Conservation (phyloP, 2,113 vertebrate species). For the Zosterops hypoxanthus region DNA sequence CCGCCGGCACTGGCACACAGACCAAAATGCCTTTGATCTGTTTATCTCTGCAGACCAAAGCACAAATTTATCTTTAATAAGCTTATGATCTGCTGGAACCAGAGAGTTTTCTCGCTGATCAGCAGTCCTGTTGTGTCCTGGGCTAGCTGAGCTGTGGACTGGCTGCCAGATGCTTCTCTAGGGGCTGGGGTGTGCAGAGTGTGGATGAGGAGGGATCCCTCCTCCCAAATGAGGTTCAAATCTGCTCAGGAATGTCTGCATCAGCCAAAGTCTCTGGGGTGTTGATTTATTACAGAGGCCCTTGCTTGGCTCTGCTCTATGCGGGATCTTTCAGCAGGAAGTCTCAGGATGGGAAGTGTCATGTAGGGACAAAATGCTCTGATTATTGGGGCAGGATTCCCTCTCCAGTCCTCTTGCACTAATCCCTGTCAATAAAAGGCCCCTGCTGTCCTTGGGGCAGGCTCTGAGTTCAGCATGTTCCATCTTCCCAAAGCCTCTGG, state of each 20-base stretch:
- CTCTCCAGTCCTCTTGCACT: background rate
- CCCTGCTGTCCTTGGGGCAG: fast-evolving
- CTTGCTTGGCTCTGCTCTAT: background rate
- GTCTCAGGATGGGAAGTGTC: background rate
- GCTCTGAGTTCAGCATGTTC: background rate
- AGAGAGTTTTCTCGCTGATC: background rate
- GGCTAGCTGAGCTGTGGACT: background rate
- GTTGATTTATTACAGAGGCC: background rate
- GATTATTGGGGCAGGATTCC: background rate
- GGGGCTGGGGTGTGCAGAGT: background rate
- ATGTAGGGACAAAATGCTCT: background rate
- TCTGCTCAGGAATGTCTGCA: conserved; percentile 24
- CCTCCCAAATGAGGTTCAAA: conserved; percentile 11
- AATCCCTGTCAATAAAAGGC: background rate
- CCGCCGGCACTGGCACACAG: fast-evolving
- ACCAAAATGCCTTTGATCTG: background rate
- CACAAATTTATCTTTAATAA: conserved; percentile 26
- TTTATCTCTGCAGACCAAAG: conserved; percentile 27
- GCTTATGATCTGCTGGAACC: background rate
- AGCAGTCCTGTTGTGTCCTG: background rate
- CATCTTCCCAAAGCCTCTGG: background rate
- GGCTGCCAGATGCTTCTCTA: background rate
- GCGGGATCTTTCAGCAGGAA: background rate
- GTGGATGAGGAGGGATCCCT: fast-evolving
- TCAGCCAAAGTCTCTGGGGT: background rate